These are phyloP conservation scores for Melipona quadrifasciata DNA, from an alignment of 1,140 invertebrate genomes.

Conservation along the genomic window DNA sequence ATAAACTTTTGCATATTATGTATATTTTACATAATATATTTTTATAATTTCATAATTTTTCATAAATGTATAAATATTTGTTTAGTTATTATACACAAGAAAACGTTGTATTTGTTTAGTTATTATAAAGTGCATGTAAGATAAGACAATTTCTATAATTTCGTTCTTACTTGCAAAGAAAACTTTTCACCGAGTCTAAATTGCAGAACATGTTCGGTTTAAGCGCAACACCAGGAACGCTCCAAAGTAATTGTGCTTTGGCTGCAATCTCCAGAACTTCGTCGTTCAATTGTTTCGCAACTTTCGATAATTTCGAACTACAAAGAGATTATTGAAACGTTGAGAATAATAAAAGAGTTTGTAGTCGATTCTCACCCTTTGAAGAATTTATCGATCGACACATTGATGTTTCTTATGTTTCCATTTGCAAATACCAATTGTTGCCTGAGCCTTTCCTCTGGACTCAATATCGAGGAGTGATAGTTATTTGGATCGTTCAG, in stretches of 20 bases:
- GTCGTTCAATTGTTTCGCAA: conserved; percentile 51
- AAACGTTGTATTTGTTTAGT: not conserved
- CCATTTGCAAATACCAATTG: conserved; percentile 37
- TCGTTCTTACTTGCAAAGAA: conserved; percentile 51
- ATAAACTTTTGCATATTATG: no score
- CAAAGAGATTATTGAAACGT: not conserved
- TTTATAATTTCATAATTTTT: no score
- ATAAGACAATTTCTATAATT: not conserved
- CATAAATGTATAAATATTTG: not conserved
- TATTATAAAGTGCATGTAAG: not conserved
- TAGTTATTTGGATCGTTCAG: not conserved
- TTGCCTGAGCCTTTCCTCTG: conserved; percentile 40
- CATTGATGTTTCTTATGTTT: conserved; percentile 63
- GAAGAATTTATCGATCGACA: conserved; percentile 67
- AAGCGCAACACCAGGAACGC: conserved; percentile 68
- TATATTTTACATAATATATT: no score
- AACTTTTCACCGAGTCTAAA: conserved; percentile 40
- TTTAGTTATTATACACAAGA: not conserved
- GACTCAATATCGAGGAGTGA: not conserved
- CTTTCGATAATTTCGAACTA: conserved; percentile 62
- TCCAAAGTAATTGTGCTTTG: conserved; percentile 71
- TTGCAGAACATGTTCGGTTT: conserved; percentile 59
- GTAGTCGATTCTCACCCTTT: conserved; percentile 56
- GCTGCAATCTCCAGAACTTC: conserved; percentile 69
- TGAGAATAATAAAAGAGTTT: not conserved